Conservation (phyloP, 2,797 vertebrate species). For the Hoplostethus mediterraneus region DNA sequence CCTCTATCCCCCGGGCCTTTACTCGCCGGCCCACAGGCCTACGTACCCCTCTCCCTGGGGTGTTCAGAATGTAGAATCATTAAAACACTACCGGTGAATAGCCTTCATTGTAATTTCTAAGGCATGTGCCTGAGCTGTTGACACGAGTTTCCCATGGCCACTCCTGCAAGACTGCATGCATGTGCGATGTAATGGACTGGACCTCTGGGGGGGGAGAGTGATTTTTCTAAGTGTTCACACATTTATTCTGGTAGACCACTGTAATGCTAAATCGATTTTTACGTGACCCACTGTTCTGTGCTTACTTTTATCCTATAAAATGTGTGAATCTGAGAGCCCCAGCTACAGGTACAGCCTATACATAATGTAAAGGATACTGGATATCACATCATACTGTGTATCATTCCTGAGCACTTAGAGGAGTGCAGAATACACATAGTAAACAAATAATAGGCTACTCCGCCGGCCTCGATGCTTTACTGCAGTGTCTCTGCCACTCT, state of each 20-base stretch:
- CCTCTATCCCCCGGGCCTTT: constrained; percentile 52
- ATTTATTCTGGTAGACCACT: constrained; percentile 23
- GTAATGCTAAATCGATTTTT: constrained; percentile 43
- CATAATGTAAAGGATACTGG: constrained; percentile 44
- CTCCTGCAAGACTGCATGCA: constrained; percentile 31
- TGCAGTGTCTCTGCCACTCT: constrained; percentile 46
- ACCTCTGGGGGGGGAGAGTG: background rate
- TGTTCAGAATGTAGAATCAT: constrained; percentile 82
- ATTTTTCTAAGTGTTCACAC: constrained; percentile 37
- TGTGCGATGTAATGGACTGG: constrained; percentile 18
- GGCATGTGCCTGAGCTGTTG: constrained; percentile 51
- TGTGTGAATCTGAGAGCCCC: background rate
- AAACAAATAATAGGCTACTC: constrained; percentile 35
- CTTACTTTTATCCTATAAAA: constrained; percentile 16
- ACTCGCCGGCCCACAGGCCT: constrained; percentile 59
- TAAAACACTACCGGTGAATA: constrained; percentile 72
- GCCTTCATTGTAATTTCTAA: constrained; percentile 68
- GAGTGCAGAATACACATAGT: constrained; percentile 34
- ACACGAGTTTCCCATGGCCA: constrained; percentile 54
- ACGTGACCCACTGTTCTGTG: background rate
- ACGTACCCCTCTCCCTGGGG: constrained; percentile 65
- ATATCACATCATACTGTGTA: constrained; percentile 20
- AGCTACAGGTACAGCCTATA: constrained; percentile 12
- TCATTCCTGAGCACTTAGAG: constrained; percentile 16
- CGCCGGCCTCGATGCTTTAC: constrained; percentile 34